Base-by-base conservation (phyloP, 2,797 vertebrate species). In the Propithecus perrieri region DNA sequence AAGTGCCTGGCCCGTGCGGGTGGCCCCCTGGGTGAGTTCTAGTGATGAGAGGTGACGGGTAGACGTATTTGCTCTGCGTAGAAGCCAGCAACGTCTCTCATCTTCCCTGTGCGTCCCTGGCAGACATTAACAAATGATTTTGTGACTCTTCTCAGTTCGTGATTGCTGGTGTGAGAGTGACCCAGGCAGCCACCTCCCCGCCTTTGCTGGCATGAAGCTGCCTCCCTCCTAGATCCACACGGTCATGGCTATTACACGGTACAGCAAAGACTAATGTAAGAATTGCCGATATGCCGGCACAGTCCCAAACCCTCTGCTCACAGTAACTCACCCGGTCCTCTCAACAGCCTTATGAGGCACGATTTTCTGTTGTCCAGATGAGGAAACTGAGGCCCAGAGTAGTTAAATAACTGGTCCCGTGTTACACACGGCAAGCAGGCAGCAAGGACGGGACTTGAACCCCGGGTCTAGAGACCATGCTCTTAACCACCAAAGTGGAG, bases 111-210 rank as follows among this genome's bases (percentile, higher is more conserved):
- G 28, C 0, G 0, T 17, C 35, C 18, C 78, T 26, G 13, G 26
- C 20, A 53, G 79, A 74, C 55, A 50, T 33, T 74, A 41, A 33
- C 18, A 74, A 48, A 74, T 0, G 1, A 84, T 41, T 1, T 14
- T 0, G 0, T 0, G 9, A 33, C 13, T 4, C 80, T 46, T 50
- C 59, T 10, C 13, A 30, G 10, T 9, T 57, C n/a, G 4, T 28
- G n/a, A 79, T 5, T 26, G 2, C 50, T 17, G 30, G 53, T 20
- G 22, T 38, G n/a, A 14, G 57, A 53, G n/a, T 10, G 46, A 63
- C 3, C 46, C 33, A 61, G 30, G n/a, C 20, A 74, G 5, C 43
- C 13, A 10, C 5, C 46, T 63, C 71, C 28, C n/a, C 28, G 28
- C 20, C 5, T 43, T 10, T 65, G 30, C 65, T 78, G 48, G 53